Evolutionary conservation across 2,797 vertebrate species (phyloP).

Genomic region (Sebastes minor): DNA sequence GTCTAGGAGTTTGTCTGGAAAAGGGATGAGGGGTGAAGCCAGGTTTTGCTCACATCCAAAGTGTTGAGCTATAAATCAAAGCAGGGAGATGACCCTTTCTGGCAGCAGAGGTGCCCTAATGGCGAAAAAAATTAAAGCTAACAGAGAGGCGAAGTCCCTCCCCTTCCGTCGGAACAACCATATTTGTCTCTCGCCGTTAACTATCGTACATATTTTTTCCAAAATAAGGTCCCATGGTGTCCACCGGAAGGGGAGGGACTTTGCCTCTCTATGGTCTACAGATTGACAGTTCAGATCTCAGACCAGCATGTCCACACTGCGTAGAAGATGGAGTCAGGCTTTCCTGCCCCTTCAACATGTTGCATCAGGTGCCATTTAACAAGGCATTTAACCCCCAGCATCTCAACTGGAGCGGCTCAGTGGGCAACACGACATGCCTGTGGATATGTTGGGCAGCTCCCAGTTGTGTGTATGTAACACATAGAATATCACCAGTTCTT

Average conservation of each 20-base stretch:
- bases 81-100: constrained; percentile 11
- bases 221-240: too few relatives aligned
- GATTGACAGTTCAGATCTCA: constrained; percentile 14
- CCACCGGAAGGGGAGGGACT: too few relatives aligned
- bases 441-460: constrained; percentile 27
- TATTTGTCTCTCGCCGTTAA: too few relatives aligned
- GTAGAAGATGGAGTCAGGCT: background rate
- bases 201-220: too few relatives aligned
- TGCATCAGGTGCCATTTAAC: constrained; percentile 39
- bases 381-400: constrained; percentile 39
- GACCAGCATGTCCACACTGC: background rate
- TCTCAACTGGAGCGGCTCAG: constrained; percentile 11
- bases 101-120: constrained; percentile 8
- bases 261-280: background rate
- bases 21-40: constrained; percentile 26
- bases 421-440: constrained; percentile 13
- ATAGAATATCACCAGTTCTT: background rate
- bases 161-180: too few relatives aligned
- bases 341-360: constrained; percentile 8
- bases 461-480: background rate
- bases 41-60: constrained; percentile 32
- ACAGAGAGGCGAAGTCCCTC: background rate
- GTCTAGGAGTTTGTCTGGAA: constrained; percentile 22
- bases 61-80: constrained; percentile 49
- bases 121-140: background rate